phyloP scores from a whole-genome alignment of 2,888 invertebrate genomes.

The Ophion costatus region DNA sequence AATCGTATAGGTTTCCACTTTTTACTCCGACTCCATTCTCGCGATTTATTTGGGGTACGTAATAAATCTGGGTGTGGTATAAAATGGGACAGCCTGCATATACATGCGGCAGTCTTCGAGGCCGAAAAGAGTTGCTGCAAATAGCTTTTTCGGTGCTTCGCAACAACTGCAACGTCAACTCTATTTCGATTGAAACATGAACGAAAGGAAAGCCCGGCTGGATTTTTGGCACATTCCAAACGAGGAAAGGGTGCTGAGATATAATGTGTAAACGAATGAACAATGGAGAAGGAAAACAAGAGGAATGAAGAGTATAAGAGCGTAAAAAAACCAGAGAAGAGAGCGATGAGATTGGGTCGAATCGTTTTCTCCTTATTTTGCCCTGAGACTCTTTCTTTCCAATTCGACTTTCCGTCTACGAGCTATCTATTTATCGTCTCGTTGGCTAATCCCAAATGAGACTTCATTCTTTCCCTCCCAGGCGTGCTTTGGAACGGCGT shows the following conservation, averaged over 20 bases:
- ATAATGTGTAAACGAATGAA: constrained; percentile 47
- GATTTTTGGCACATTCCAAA: constrained; percentile 41
- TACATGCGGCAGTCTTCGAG: background rate
- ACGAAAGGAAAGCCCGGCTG: constrained; percentile 17
- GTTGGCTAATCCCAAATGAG: constrained; percentile 47
- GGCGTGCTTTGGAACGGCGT: constrained; percentile 27
- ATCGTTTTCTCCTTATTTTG: background rate
- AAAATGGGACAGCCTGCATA: background rate
- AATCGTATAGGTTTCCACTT: background rate
- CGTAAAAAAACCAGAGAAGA: background rate
- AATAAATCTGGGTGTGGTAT: background rate
- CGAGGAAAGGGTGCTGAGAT: constrained; percentile 21
- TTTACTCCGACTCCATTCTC: background rate
- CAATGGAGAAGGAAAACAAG: background rate
- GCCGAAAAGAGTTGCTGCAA: constrained; percentile 30
- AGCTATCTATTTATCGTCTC: constrained; percentile 43
- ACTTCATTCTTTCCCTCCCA: constrained; percentile 33
- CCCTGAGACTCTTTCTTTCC: constrained; percentile 14
- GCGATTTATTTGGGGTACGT: background rate
- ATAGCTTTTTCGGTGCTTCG: constrained; percentile 35
- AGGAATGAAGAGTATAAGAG: background rate
- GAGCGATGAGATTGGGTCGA: background rate
- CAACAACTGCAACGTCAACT: constrained; percentile 34
- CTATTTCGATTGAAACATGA: constrained; percentile 46
- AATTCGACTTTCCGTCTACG: constrained; percentile 11